Evolutionary conservation across 2,797 vertebrate species (phyloP).

Genomic region (Sarcophilus harrisii): DNA sequence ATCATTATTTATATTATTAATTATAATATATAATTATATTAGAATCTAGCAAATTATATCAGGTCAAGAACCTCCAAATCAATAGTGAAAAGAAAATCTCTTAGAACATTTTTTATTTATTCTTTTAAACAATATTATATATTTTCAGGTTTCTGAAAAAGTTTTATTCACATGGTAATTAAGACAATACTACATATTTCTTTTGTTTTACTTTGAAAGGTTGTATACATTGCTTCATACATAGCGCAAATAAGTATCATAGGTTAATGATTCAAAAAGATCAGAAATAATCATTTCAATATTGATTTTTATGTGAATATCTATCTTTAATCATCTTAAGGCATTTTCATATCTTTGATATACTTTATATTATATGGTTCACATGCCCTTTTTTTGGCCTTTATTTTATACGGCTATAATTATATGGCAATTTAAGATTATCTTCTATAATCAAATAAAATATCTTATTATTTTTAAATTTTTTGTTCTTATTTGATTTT

Average conservation of each 20-base stretch:
- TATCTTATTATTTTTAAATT: neutral
- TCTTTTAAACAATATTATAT: neutral
- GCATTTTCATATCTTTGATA: neutral
- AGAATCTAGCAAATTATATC: neutral
- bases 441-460: neutral
- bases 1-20: too few relatives aligned
- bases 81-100: neutral
- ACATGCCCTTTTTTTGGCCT: neutral
- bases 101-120: neutral
- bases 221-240: neutral
- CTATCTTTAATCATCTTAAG: neutral
- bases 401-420: neutral
- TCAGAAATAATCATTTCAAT: neutral
- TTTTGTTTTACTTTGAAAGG: neutral
- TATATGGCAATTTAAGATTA: neutral
- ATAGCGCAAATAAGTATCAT: neutral
- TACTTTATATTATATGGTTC: neutral
- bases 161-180: neutral
- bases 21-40: neutral
- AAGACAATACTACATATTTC: neutral
- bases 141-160: neutral
- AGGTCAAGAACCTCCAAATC: neutral
- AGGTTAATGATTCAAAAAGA: neutral
- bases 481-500: neutral
- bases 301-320: neutral